These are phyloP conservation scores for Papilio polytes DNA, from an alignment of 1,140 invertebrate genomes.

Conservation along the genomic window DNA sequence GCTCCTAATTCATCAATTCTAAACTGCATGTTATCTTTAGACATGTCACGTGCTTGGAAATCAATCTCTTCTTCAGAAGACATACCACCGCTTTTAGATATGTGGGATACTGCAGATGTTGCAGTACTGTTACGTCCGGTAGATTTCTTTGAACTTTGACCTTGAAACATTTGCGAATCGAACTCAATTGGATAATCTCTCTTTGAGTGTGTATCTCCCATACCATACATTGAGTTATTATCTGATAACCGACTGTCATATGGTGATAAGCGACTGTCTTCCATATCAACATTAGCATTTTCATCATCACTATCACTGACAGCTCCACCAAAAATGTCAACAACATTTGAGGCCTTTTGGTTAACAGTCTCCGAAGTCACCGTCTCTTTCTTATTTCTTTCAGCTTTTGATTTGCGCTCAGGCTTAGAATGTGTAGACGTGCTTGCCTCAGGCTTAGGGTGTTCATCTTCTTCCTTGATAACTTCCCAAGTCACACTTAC, in stretches of 20 bases:
- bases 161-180: conserved; percentile 63
- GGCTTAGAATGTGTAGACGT: conserved; percentile 75
- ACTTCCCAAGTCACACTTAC: conserved; percentile 96
- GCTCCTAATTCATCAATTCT: conserved; percentile 85
- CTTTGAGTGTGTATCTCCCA: conserved; percentile 78
- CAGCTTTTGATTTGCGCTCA: conserved; percentile 74
- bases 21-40: conserved; percentile 82
- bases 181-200: conserved; percentile 59
- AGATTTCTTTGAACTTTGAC: conserved; percentile 45
- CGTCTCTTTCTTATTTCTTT: conserved; percentile 61
- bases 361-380: conserved; percentile 60
- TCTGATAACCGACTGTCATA: conserved; percentile 91
- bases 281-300: conserved; percentile 90
- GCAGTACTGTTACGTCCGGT: conserved; percentile 43
- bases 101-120: conserved; percentile 51
- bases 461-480: conserved; percentile 95
- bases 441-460: conserved; percentile 81
- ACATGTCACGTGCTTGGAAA: conserved; percentile 59
- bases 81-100: conserved; percentile 53
- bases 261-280: conserved; percentile 90
- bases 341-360: conserved; percentile 71
- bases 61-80: conserved; percentile 68
- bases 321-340: conserved; percentile 94
- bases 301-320: conserved; percentile 93
- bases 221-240: conserved; percentile 88